These are phyloP conservation scores for Pyrocoelia pectoralis DNA, from an alignment of 2,888 invertebrate genomes.

Conservation along the genomic window DNA sequence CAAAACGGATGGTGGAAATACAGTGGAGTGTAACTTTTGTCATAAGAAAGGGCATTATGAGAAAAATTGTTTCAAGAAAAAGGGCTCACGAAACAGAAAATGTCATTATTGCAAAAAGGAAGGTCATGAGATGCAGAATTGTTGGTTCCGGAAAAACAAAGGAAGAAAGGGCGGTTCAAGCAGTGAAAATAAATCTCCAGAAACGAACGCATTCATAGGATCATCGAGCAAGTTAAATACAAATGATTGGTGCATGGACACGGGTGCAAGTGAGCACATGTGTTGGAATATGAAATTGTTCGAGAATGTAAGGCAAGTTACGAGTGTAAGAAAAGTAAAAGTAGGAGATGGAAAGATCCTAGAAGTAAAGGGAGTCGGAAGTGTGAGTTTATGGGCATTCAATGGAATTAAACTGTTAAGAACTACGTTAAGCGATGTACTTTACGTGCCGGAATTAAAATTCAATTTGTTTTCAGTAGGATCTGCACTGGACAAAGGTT, in stretches of 20 bases:
- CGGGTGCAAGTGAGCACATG: neutral
- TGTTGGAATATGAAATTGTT: constrained; percentile 7
- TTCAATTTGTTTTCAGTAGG: constrained; percentile 3
- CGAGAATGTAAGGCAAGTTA: neutral
- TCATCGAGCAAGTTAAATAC: neutral
- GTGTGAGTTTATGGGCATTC: neutral
- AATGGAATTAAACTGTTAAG: neutral
- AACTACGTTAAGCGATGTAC: neutral
- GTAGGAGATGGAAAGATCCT: neutral
- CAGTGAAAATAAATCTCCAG: neutral
- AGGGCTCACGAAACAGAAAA: too few relatives aligned
- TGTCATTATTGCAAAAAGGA: too few relatives aligned
- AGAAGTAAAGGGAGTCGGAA: neutral
- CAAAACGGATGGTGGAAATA: too few relatives aligned
- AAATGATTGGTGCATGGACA: constrained; percentile 1
- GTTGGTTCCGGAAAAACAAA: neutral
- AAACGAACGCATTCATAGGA: neutral
- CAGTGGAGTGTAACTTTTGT: neutral
- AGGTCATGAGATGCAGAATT: neutral
- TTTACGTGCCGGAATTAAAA: neutral
- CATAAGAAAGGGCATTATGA: too few relatives aligned
- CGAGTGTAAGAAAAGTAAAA: neutral
- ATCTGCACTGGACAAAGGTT: constrained; percentile 4
- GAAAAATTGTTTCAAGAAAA: too few relatives aligned
- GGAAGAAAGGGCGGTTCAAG: neutral